Percentiles rank a stretch among this genome's conserved stretches.
These are phyloP conservation scores for Cephalopholis sonnerati DNA, from an alignment of 2,113 vertebrate genomes.

Conservation along the genomic window DNA sequence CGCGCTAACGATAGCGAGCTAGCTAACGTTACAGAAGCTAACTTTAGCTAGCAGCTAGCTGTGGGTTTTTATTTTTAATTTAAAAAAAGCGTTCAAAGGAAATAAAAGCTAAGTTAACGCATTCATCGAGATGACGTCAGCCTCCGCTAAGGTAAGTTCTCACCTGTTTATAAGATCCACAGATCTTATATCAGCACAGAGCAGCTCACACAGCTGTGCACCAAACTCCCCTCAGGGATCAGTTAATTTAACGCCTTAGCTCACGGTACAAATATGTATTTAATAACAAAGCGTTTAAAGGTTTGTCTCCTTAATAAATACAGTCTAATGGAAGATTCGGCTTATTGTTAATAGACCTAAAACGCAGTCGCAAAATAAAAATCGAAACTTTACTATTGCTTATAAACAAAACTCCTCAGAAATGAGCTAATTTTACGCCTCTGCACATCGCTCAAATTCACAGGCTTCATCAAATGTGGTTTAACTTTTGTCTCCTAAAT, in stretches of 20 bases:
- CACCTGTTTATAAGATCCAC: neutral
- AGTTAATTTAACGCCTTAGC: accelerated
- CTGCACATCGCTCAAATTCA: too few relatives aligned
- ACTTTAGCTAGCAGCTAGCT: constrained; percentile 59
- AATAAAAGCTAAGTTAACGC: neutral
- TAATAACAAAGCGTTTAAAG: neutral
- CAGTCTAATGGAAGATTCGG: neutral
- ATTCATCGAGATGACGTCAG: constrained; percentile 77
- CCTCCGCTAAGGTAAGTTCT: constrained; percentile 83
- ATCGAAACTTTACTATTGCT: neutral
- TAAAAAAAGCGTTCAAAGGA: neutral
- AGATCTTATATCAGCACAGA: neutral
- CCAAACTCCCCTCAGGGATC: neutral
- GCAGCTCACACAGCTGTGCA: neutral
- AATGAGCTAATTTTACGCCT: too few relatives aligned
- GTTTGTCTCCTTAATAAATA: accelerated
- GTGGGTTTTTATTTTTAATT: constrained; percentile 29
- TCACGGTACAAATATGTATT: accelerated
- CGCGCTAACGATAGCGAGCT: constrained; percentile 32
- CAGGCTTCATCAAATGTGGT: too few relatives aligned
- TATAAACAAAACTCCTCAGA: neutral
- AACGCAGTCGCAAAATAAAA: accelerated
- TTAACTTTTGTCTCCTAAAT: too few relatives aligned
- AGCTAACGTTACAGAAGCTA: constrained; percentile 49
- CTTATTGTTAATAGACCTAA: neutral